A percentile compares a stretch with the other conserved stretches of the same genome.
These are phyloP conservation scores for Euphydryas editha DNA, from an alignment of 2,888 invertebrate species.

Conservation along the genomic window DNA sequence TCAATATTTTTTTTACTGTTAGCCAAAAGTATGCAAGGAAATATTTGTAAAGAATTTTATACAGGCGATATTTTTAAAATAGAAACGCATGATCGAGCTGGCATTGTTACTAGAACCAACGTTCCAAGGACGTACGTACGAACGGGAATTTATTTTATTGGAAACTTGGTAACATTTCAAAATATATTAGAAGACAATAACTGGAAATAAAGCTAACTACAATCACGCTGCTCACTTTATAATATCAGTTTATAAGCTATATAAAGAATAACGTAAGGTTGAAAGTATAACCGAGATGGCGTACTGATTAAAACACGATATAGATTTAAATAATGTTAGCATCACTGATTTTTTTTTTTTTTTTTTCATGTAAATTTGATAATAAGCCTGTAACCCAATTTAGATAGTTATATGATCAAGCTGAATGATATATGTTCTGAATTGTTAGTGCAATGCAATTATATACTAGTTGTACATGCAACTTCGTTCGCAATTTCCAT, in stretches of 20 bases:
- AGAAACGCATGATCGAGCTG: conserved; percentile 11
- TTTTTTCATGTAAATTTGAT: too few relatives aligned
- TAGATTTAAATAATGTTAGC: too few relatives aligned
- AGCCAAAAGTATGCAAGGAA: background rate
- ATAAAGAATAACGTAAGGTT: background rate
- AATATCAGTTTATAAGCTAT: background rate
- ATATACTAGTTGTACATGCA: too few relatives aligned
- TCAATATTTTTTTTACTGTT: too few relatives aligned
- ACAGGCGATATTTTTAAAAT: conserved; percentile 5
- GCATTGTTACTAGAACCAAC: conserved; percentile 12
- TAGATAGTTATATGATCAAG: too few relatives aligned
- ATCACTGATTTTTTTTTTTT: too few relatives aligned
- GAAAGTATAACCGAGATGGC: too few relatives aligned
- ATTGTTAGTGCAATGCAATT: too few relatives aligned
- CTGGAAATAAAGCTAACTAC: conserved; percentile 9
- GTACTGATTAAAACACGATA: too few relatives aligned
- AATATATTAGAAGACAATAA: conserved; percentile 22
- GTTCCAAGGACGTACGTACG: conserved; percentile 19
- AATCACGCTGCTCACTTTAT: background rate
- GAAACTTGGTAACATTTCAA: conserved; percentile 21
- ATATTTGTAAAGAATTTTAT: background rate
- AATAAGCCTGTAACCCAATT: too few relatives aligned
- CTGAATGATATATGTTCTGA: too few relatives aligned
- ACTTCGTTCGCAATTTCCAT: too few relatives aligned
- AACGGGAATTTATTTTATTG: conserved; percentile 28